These are phyloP conservation scores for Drosophila macrothrix DNA, from an alignment of 2,888 invertebrate species.

Conservation along the genomic window DNA sequence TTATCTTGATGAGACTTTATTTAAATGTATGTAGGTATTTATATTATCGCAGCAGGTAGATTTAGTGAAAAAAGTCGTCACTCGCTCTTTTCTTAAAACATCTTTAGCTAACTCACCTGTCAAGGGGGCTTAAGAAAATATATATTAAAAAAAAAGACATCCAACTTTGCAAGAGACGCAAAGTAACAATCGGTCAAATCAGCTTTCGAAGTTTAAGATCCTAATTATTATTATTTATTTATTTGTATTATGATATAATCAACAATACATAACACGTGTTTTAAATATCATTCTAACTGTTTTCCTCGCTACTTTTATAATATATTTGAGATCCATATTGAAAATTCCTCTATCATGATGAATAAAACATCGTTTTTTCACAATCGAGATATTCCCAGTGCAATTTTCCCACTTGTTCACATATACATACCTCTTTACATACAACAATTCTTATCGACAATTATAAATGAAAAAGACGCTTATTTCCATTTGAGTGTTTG, in stretches of 20 bases:
- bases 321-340: background rate
- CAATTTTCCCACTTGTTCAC: background rate
- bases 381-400: background rate
- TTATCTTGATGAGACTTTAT: background rate
- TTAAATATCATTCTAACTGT: background rate
- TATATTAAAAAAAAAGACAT: background rate
- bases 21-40: no score
- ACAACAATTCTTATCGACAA: conserved; percentile 8
- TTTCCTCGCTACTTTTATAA: background rate
- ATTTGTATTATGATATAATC: background rate
- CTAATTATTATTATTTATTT: background rate
- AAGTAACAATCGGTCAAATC: background rate
- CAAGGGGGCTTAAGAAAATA: background rate
- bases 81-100: background rate
- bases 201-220: background rate
- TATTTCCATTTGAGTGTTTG: background rate
- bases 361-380: background rate
- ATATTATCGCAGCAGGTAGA: no score
- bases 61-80: background rate
- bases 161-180: background rate
- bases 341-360: background rate
- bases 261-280: background rate
- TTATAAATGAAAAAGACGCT: background rate
- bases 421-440: background rate
- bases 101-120: background rate